Conservation (phyloP, 1,140 invertebrate genomes). For the Anoplophora glabripennis region DNA sequence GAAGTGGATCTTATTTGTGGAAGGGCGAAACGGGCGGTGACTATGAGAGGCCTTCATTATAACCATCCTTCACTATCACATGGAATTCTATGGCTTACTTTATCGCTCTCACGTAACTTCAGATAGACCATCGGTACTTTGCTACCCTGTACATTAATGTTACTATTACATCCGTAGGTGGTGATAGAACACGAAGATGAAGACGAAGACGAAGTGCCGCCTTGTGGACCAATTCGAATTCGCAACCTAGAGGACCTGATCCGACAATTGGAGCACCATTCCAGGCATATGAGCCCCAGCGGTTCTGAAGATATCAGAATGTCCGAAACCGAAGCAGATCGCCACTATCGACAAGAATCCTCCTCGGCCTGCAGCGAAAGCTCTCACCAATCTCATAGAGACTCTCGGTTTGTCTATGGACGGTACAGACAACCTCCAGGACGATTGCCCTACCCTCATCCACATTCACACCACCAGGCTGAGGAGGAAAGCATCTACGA, state of each 20-base stretch:
- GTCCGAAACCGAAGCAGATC: conserved; percentile 86
- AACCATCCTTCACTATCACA: too few relatives aligned
- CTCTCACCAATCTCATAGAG: conserved; percentile 56
- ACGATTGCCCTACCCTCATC: conserved; percentile 56
- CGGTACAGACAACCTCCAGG: conserved; percentile 72
- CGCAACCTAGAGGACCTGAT: conserved; percentile 89
- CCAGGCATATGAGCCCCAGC: conserved; percentile 83
- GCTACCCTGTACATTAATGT: too few relatives aligned
- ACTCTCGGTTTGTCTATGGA: conserved; percentile 75
- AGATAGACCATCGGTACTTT: too few relatives aligned
- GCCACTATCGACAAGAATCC: conserved; percentile 66
- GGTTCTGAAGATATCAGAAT: conserved; percentile 88
- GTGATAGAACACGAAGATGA: conserved; percentile 57
- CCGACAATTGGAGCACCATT: conserved; percentile 84
- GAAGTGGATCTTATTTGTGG: too few relatives aligned
- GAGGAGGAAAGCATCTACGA: conserved; percentile 84
- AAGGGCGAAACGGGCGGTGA: too few relatives aligned
- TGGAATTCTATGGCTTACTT: too few relatives aligned
- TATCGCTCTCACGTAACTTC: neutral
- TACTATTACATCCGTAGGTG: conserved; percentile 30
- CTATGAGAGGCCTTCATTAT: too few relatives aligned
- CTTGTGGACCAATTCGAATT: conserved; percentile 75
- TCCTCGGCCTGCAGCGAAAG: conserved; percentile 73
- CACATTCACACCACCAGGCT: conserved; percentile 56
- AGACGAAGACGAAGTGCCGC: conserved; percentile 67